Conservation (phyloP, 1,140 invertebrate genomes). For the Aporrectodea caliginosa region DNA sequence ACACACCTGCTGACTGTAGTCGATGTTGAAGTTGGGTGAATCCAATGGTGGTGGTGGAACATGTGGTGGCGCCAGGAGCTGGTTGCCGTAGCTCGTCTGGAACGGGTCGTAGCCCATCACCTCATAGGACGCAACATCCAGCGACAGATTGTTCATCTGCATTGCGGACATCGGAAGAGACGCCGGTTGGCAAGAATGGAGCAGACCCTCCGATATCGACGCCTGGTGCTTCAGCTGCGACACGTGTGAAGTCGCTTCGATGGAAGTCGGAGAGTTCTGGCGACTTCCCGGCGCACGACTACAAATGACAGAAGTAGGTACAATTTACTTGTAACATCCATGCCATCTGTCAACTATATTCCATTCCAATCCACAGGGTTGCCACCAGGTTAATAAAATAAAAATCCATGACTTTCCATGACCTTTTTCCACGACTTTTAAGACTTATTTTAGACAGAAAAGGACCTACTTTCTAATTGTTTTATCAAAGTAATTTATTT, state of each 20-base stretch:
- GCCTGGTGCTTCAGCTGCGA: not conserved
- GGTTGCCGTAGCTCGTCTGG: not conserved
- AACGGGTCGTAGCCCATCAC: not conserved
- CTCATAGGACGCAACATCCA: not conserved
- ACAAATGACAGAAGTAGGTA: too few relatives aligned
- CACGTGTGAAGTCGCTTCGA: not conserved
- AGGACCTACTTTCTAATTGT: too few relatives aligned
- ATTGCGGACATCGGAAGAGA: not conserved
- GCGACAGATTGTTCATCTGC: not conserved
- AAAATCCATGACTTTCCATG: too few relatives aligned
- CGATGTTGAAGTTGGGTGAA: slow-evolving; percentile 53
- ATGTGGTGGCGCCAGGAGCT: not conserved
- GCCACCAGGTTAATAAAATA: too few relatives aligned
- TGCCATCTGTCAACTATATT: too few relatives aligned
- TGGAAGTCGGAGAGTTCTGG: not conserved
- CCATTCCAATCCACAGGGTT: too few relatives aligned
- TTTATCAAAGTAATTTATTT: too few relatives aligned
- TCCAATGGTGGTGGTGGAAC: slow-evolving; percentile 51
- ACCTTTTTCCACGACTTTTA: too few relatives aligned
- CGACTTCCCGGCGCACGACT: not conserved
- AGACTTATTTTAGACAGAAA: too few relatives aligned
- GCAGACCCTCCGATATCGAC: not conserved
- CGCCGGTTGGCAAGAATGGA: not conserved
- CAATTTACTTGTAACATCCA: too few relatives aligned
- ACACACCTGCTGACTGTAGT: slow-evolving; percentile 50